Conservation (phyloP, 2,888 invertebrate genomes). For the Oligia strigilis region DNA sequence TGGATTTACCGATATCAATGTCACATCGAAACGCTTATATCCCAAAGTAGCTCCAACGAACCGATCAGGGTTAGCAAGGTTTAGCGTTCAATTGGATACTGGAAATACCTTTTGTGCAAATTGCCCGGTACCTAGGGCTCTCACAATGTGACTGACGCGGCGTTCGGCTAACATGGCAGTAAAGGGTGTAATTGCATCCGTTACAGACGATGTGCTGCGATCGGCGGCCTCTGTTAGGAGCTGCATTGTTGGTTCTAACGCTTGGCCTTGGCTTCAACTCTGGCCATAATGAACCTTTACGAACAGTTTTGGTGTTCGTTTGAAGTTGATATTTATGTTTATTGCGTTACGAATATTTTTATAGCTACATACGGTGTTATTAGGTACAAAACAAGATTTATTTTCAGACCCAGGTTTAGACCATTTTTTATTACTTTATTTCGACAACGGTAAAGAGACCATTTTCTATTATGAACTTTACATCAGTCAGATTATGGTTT, state of each 20-base stretch:
- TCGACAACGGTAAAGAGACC: neutral
- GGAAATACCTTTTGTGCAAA: constrained; percentile 72
- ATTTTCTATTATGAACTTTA: neutral
- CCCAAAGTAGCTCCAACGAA: constrained; percentile 37
- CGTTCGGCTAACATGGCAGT: constrained; percentile 69
- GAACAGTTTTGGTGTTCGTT: neutral
- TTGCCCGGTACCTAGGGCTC: constrained; percentile 71
- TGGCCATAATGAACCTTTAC: neutral
- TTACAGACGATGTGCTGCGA: constrained; percentile 74
- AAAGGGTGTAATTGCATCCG: constrained; percentile 82
- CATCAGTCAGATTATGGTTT: neutral
- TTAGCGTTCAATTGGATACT: constrained; percentile 73
- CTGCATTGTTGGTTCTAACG: constrained; percentile 57
- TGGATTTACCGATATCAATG: constrained; percentile 40
- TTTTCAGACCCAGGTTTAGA: neutral
- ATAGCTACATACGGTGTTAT: neutral
- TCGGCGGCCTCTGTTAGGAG: constrained; percentile 70
- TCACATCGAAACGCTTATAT: constrained; percentile 32
- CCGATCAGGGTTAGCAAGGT: constrained; percentile 38
- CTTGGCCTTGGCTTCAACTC: constrained; percentile 3
- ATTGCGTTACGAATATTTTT: neutral
- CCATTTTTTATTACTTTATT: neutral
- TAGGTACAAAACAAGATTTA: neutral
- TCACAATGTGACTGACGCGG: constrained; percentile 70
- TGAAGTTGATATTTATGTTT: neutral